Evolutionary conservation across 2,113 vertebrate genomes (phyloP).

Genomic region (Embiotoca jacksoni): DNA sequence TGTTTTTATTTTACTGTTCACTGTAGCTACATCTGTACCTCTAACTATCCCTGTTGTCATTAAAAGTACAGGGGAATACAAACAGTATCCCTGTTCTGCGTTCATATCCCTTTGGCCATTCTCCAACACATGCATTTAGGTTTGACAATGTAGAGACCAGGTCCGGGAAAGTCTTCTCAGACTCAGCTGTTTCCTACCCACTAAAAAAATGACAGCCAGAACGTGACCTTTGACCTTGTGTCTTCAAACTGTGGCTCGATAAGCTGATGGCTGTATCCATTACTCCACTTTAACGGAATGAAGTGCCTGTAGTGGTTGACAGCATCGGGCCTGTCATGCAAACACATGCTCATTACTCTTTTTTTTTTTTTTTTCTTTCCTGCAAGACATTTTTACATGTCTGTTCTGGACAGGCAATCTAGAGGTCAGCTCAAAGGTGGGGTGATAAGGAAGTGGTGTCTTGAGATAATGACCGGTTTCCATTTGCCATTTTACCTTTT

Average conservation of each 20-base stretch:
- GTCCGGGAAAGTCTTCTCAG: constrained; percentile 53
- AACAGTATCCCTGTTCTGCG: constrained; percentile 20
- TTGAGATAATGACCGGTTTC: constrained; percentile 65
- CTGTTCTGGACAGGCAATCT: constrained; percentile 59
- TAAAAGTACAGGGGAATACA: background rate
- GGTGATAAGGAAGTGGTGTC: constrained; percentile 56
- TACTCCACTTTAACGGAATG: constrained; percentile 73
- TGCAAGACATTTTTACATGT: constrained; percentile 51
- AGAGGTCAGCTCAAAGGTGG: constrained; percentile 69
- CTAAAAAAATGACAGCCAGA: constrained; percentile 61
- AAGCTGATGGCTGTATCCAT: constrained; percentile 65
- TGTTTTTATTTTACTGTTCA: constrained; percentile 1
- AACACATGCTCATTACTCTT: constrained; percentile 76
- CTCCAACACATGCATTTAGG: constrained; percentile 69
- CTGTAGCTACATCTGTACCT: background rate
- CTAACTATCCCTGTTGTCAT: background rate
- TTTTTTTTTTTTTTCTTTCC: constrained; percentile 13
- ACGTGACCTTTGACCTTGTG: constrained; percentile 54
- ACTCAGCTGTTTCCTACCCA: constrained; percentile 73
- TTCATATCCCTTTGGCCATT: constrained; percentile 55
- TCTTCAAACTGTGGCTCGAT: constrained; percentile 51
- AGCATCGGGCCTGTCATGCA: constrained; percentile 59
- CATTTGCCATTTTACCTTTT: constrained; percentile 61
- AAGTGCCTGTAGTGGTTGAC: constrained; percentile 63
- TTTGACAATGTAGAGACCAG: constrained; percentile 39